phyloP scores from a whole-genome alignment of 2,888 invertebrate genomes.

The Mayetiola destructor region DNA sequence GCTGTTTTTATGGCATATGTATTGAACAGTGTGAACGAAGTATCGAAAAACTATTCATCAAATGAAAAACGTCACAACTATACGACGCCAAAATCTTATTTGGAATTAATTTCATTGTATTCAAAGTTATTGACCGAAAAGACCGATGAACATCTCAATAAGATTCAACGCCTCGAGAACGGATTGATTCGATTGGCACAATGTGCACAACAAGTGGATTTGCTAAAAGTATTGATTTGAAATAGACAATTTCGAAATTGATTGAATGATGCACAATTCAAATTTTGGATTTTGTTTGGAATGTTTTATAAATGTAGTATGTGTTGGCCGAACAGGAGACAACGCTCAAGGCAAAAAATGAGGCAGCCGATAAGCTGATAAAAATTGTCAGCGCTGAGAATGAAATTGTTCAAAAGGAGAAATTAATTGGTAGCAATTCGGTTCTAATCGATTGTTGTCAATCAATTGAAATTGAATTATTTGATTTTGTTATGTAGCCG shows the following conservation, averaged over 20 bases:
- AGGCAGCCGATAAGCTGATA: conserved; percentile 79
- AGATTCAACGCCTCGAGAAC: conserved; percentile 70
- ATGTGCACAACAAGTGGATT: conserved; percentile 75
- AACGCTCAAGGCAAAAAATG: conserved; percentile 75
- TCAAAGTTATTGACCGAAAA: conserved; percentile 57
- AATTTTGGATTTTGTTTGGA: conserved; percentile 22
- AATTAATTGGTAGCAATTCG: conserved; percentile 49
- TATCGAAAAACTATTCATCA: conserved; percentile 64
- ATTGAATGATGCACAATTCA: not conserved
- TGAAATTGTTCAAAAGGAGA: conserved; percentile 79
- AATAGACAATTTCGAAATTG: not conserved
- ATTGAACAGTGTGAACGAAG: conserved; percentile 76
- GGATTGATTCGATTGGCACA: conserved; percentile 78
- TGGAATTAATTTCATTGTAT: conserved; percentile 83
- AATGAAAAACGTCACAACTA: conserved; percentile 89
- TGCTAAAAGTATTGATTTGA: conserved; percentile 47
- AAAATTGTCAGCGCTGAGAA: conserved; percentile 80
- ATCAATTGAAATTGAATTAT: not conserved
- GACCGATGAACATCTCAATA: conserved; percentile 52
- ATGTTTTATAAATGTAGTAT: conserved; percentile 20
- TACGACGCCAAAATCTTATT: conserved; percentile 94
- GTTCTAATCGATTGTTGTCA: not conserved
- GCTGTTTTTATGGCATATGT: conserved; percentile 84
- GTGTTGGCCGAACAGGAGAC: conserved; percentile 56
- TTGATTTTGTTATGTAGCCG: conserved; percentile 35